A percentile compares a stretch with the other conserved stretches of the same genome.
phyloP scores from a whole-genome alignment of 1,140 invertebrate genomes.

The Carposina sasakii region DNA sequence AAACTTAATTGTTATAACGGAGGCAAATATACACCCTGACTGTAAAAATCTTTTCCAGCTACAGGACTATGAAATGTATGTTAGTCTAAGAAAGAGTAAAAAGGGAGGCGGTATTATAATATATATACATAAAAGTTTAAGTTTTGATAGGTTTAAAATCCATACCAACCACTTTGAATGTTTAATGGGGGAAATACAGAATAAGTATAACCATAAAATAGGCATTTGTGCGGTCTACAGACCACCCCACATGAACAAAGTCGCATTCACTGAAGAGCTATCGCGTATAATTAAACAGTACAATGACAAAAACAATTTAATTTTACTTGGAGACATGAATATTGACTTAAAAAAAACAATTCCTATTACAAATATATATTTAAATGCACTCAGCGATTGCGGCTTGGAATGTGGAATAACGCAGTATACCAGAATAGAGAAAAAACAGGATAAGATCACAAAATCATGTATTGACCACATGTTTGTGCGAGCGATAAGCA shows the following conservation, averaged over 20 bases:
- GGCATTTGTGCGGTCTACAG: not conserved
- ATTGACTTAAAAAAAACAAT: not conserved
- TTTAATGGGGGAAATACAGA: not conserved
- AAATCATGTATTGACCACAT: slow-evolving; percentile 2
- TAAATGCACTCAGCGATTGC: not conserved
- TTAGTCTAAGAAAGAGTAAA: not conserved
- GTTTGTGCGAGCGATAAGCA: not conserved
- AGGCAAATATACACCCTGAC: not conserved
- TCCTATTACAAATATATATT: not conserved
- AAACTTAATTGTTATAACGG: slow-evolving; percentile 1
- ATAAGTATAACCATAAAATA: not conserved
- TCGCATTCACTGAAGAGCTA: not conserved
- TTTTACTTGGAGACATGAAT: not conserved
- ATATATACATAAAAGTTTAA: slow-evolving; percentile 1
- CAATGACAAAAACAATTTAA: not conserved
- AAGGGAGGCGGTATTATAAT: slow-evolving; percentile 9
- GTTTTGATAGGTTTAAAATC: not conserved
- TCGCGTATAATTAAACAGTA: not conserved
- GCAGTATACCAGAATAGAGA: not conserved
- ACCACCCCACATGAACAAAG: not conserved
- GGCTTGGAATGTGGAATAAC: not conserved
- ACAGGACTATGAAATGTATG: slow-evolving; percentile 4
- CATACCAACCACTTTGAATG: not conserved
- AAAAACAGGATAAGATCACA: not conserved
- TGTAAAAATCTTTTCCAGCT: slow-evolving; percentile 3